These are phyloP conservation scores for Bagarius yarrelli DNA, from an alignment of 2,113 vertebrate genomes.

Conservation along the genomic window DNA sequence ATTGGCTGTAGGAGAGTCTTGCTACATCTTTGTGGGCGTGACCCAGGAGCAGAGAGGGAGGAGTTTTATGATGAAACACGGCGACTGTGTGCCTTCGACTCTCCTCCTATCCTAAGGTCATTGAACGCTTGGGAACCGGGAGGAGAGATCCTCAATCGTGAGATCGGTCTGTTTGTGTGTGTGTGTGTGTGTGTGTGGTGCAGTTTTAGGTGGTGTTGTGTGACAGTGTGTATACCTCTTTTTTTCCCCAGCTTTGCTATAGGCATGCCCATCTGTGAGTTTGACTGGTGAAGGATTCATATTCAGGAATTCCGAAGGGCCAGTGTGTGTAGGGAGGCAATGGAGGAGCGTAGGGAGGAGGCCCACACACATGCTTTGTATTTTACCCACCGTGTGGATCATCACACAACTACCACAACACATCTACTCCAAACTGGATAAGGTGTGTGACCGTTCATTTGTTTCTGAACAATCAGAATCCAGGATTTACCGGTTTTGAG, in stretches of 20 bases:
- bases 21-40: constrained; percentile 79
- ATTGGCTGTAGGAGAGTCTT: constrained; percentile 71
- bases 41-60: constrained; percentile 79
- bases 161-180: constrained; percentile 67
- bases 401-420: constrained; percentile 72
- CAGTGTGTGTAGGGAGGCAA: constrained; percentile 74
- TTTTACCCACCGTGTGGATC: constrained; percentile 78
- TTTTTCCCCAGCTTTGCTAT: constrained; percentile 65
- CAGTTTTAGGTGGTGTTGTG: no score
- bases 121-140: constrained; percentile 75
- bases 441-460: constrained; percentile 45
- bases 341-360: constrained; percentile 73
- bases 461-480: not conserved
- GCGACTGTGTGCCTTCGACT: constrained; percentile 73
- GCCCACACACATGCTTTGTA: constrained; percentile 75
- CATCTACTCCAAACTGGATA: constrained; percentile 75
- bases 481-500: not conserved
- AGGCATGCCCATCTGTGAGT: constrained; percentile 76
- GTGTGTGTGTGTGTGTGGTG: not conserved
- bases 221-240: not conserved
- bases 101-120: constrained; percentile 77
- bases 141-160: constrained; percentile 78
- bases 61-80: constrained; percentile 77
- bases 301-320: constrained; percentile 68
- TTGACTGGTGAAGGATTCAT: constrained; percentile 67